Base-by-base conservation (phyloP, 2,113 vertebrate genomes). In the Progne subis region DNA sequence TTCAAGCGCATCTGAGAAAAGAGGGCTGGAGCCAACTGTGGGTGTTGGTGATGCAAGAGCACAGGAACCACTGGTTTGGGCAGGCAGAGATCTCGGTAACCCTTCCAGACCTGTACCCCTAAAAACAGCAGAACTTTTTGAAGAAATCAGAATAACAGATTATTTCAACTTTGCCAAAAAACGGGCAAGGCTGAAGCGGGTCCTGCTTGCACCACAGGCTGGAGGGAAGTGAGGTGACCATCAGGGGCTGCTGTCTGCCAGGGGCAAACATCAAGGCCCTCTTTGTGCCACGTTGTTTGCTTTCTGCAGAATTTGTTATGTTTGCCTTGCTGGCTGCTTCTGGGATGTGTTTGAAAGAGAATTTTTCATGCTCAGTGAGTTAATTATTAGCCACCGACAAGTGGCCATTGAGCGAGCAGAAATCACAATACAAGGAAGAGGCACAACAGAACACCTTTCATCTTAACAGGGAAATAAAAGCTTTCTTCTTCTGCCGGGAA, bases 401-500 rank as follows among this genome's bases (percentile, higher is more conserved):
- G 84, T 71, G 60, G 69, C 63, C 84, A 86, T 72, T 61, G 72
- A 90, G 69, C 84, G 94, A 88, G 57, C 69, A 78, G 39, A 71
- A 74, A 75, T 76, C 59, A 61, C 63, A 90, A 61, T 50, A 97
- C 67, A 75, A 96, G 93, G 93, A 96, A 97, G 94, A 93, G 63
- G 53, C 34, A 86, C 55, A 96, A 86, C 79, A 95, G 78, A 93
- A 29, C 65, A 43, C 88, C 88, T 95, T 97, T 97, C 79, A 95
- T 94, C 83, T 49, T 25, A 59, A 96, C 94, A 88, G 65, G 97
- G 96, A 97, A 97, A 97, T 70, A 86, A 92, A 93, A 39, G 2
- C 12, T 61, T 86, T 81, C 68, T 76, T 44, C 69, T 88, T 43
- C 49, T 90, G 9, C 72, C 0, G 79, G 97, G 97, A 97, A 96